phyloP scores from a whole-genome alignment of 37 sponge, comb jelly and placozoan species.

The Spongia lamella region DNA sequence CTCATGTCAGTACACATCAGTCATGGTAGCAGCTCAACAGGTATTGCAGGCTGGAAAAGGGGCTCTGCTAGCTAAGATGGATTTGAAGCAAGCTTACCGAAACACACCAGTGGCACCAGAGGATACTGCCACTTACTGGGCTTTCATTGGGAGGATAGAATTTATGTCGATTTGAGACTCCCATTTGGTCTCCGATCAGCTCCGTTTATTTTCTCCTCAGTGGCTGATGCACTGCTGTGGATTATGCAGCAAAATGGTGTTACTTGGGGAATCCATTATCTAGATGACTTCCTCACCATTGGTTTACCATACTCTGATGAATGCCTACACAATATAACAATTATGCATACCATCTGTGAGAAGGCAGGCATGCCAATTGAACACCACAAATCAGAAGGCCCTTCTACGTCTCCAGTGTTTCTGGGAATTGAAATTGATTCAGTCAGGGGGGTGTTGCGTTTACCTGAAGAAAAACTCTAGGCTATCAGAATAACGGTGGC shows the following conservation, averaged over 20 bases:
- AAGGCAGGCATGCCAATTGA: not conserved
- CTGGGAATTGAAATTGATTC: conserved; percentile 19
- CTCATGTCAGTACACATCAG: not conserved
- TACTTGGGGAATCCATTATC: conserved; percentile 10
- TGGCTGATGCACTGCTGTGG: conserved; percentile 22
- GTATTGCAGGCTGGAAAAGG: conserved; percentile 1
- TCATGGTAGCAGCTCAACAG: not conserved
- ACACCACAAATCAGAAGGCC: not conserved
- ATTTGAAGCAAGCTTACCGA: not conserved
- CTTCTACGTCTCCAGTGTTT: not conserved
- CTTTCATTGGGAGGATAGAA: not conserved
- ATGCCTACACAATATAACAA: not conserved
- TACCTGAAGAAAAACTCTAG: conserved; percentile 7
- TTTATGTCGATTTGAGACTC: not conserved
- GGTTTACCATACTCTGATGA: not conserved
- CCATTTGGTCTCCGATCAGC: conserved; percentile 21
- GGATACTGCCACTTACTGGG: conserved; percentile 23
- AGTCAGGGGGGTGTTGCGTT: not conserved
- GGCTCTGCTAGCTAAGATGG: conserved; percentile 4
- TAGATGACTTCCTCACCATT: conserved; percentile 17
- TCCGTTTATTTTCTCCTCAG: not conserved
- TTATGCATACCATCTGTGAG: not conserved
- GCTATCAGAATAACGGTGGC: not conserved
- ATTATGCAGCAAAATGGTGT: not conserved
- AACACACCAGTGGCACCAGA: not conserved